Base-by-base conservation (phyloP, 2,113 vertebrate genomes). In the Trachemys scripta region DNA sequence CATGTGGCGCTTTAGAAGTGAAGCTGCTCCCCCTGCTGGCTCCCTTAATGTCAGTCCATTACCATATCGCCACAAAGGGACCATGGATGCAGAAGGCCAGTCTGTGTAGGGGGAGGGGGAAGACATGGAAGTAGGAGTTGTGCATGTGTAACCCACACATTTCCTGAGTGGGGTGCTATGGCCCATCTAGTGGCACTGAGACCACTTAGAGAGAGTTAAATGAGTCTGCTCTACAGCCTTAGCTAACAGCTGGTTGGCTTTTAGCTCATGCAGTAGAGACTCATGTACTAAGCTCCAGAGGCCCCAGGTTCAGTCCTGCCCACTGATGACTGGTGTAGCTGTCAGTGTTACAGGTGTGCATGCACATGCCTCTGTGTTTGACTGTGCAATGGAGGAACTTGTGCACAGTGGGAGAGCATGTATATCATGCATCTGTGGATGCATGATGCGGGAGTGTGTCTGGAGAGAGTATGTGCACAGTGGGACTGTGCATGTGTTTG, bases 1-100 rank as follows among this genome's bases (percentile, higher is more conserved):
- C 2, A 2, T 16, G 80, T 50, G 57, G 38, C 47, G 82, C 87
- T n/a, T 83, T 19, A 85, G 51, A 0, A 0, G 84, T 84, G 91
- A 59, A 69, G 38, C 91, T 96, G 95, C 65, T 29, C 85, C 84
- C 95, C n/a, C 86, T 95, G 93, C 90, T 62, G 72, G 82, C 0
- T 1, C 87, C 2, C 0, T 19, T 1, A 85, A 82, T 4, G 3
- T 51, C 89, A 81, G 76, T 90, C 59, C 42, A 62, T 80, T 51
- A 85, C 83, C 88, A 90, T 3, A 0, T n/a, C 69, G 54, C 9
- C 51, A 82, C 87, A 90, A 89, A 86, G 35, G 47, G 83, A 3
- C 78, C 65, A 38, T 65, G 91, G 82, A 88, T 8, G 9, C 42
- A n/a, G 80, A 10, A 9, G 4, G 6, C 31, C 47, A 3, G 14